Base-by-base conservation (phyloP, 2,113 vertebrate genomes). In the Helogale parvula region DNA sequence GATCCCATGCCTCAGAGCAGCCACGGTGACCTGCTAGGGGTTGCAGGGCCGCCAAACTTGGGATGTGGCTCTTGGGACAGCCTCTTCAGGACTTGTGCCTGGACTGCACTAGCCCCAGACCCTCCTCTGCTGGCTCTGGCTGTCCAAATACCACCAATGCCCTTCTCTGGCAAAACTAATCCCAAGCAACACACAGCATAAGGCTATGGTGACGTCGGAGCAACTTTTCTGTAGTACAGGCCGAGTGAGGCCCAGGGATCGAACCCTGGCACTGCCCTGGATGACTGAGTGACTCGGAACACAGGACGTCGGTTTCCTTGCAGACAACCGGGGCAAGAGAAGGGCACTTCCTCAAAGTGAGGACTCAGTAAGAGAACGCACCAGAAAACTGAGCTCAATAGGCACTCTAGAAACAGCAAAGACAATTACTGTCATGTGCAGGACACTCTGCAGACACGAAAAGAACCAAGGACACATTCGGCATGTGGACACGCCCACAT, bases 71-170 rank as follows among this genome's bases (percentile, higher is more conserved):
- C 85, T 65, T 57, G 94, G 77, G 33, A 31, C 2, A 0, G 38
- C n/a, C n/a, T 29, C 76, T 92, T 92, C 60, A 82, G 65, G 81
- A 89, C 52, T 1, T 15, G 45, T 17, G 25, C 23, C 52, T 45
- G 50, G 47, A 29, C 33, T 27, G 29, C 16, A 1, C 23, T 69
- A 29, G 68, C 11, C 52, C 77, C 35, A 57, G 52, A 52, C 50
- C 65, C 83, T 91, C 47, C 79, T 92, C 68, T 66, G 89, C 87
- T 63, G 38, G 7, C 41, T 54, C 93, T 31, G n/a, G 63, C 45
- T 92, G 93, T 92, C 86, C 92, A 93, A 54, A 25, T 10, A 50
- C 50, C 65, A 66, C 2, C 3, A 2, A 72, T 52, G 71, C 35
- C 47, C 66, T 54, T 93, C 89, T 84, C n/a, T 38, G 19, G 52